A percentile compares a stretch with the other conserved stretches of the same genome.
These are phyloP conservation scores for Macrotrachela quadricornifera DNA, from an alignment of 1,140 invertebrate genomes.

Conservation along the genomic window DNA sequence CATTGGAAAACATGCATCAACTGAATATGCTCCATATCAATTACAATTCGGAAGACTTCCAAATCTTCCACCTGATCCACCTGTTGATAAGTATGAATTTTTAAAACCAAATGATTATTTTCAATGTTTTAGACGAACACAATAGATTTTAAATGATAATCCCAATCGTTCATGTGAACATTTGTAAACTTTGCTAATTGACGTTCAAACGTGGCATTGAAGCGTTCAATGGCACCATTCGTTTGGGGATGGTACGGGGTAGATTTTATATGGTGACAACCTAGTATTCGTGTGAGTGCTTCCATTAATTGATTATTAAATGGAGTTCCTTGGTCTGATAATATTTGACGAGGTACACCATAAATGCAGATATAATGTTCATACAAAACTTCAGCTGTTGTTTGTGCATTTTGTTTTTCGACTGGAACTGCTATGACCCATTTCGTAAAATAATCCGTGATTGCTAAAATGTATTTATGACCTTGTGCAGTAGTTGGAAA, in stretches of 20 bases:
- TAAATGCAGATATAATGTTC: no score
- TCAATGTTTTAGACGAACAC: background rate
- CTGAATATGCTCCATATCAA: no score
- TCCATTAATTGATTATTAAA: constrained; percentile 10
- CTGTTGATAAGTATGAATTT: background rate
- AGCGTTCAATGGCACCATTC: constrained; percentile 19
- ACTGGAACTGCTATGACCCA: constrained; percentile 10
- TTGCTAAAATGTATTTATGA: constrained; percentile 11
- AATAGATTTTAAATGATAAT: background rate
- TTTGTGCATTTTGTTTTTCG: background rate
- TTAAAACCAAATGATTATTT: background rate
- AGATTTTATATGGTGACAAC: constrained; percentile 9
- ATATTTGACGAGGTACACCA: constrained; percentile 10
- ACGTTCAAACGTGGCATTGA: constrained; percentile 13
- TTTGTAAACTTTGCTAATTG: no score
- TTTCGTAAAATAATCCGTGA: constrained; percentile 13
- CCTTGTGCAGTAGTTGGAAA: constrained; percentile 1
- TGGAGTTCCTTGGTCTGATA: constrained; percentile 12
- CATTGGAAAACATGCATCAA: no score
- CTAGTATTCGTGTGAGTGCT: constrained; percentile 1
- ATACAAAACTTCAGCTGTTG: constrained; percentile 1
- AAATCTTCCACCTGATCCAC: background rate
- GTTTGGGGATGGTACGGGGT: constrained; percentile 18
- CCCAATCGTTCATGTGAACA: background rate
- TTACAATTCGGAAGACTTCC: background rate